Conservation (phyloP, 2,888 invertebrate genomes). For the Troides helena region DNA sequence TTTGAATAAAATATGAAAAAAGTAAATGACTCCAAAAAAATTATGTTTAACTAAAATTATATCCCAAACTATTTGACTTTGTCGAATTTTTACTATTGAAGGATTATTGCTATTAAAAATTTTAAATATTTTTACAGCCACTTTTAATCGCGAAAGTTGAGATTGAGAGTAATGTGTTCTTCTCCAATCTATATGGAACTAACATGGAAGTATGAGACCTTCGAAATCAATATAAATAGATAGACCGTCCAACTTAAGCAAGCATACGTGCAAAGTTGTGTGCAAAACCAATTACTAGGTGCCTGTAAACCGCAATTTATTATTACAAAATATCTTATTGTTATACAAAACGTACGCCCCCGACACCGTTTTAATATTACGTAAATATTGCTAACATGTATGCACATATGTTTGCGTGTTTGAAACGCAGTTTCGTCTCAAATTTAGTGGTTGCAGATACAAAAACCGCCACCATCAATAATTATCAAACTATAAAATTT, state of each 20-base stretch:
- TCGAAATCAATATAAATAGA: conserved; percentile 19
- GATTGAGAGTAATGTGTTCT: too few species aligned
- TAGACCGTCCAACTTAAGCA: conserved; percentile 7
- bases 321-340: conserved; percentile 38
- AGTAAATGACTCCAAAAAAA: too few species aligned
- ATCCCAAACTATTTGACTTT: too few species aligned
- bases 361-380: conserved; percentile 34
- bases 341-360: conserved; percentile 36
- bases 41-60: too few species aligned
- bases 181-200: neutral
- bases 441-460: neutral
- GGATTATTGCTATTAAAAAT: too few species aligned
- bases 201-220: conserved; percentile 11
- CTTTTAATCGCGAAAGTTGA: too few species aligned
- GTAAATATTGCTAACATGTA: conserved; percentile 31
- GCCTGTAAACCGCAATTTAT: conserved; percentile 34
- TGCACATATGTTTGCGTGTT: conserved; percentile 17
- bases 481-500: neutral
- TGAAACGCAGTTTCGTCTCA: conserved; percentile 3
- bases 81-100: too few species aligned
- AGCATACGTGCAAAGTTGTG: conserved; percentile 30
- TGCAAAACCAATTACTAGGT: conserved; percentile 39
- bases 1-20: too few species aligned
- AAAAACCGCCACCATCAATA: neutral
- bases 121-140: too few species aligned